These are phyloP conservation scores for Lasioglossum marginatum DNA, from an alignment of 2,888 invertebrate genomes.

Conservation along the genomic window DNA sequence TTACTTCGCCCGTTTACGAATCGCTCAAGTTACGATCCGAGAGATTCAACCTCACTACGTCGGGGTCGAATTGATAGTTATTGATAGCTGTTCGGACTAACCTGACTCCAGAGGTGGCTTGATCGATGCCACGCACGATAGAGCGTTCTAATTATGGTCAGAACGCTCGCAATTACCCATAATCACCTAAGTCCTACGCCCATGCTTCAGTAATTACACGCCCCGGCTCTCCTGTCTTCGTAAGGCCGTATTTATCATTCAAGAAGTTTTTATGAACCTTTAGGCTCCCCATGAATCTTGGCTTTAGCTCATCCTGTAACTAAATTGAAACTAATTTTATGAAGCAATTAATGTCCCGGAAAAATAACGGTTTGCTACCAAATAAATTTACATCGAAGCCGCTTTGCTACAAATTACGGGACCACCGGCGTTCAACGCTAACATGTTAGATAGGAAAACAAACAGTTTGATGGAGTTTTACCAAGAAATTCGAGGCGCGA, in stretches of 20 bases:
- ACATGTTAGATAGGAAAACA: not conserved
- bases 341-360: not conserved
- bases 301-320: not conserved
- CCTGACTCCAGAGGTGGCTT: conserved; percentile 74
- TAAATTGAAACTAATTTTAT: conserved; percentile 27
- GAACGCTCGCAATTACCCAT: conserved; percentile 75
- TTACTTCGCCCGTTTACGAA: conserved; percentile 69
- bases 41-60: conserved; percentile 54
- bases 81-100: conserved; percentile 75
- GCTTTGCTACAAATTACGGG: not conserved
- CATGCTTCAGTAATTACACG: conserved; percentile 63
- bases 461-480: not conserved
- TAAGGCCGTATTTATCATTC: conserved; percentile 22
- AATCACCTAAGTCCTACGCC: conserved; percentile 69
- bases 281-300: not conserved
- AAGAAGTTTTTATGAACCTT: conserved; percentile 5
- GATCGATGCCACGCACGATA: conserved; percentile 79
- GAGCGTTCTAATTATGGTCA: conserved; percentile 78
- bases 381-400: not conserved
- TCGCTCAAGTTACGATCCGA: conserved; percentile 64
- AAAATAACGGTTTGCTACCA: not conserved
- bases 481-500: not conserved
- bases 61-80: conserved; percentile 75
- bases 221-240: conserved; percentile 52
- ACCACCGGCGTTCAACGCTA: not conserved